Evolutionary conservation across 2,797 vertebrate genomes (phyloP), one percentile per base, ranked within the genome.

Genomic region (Podarcis lilfordi): DNA sequence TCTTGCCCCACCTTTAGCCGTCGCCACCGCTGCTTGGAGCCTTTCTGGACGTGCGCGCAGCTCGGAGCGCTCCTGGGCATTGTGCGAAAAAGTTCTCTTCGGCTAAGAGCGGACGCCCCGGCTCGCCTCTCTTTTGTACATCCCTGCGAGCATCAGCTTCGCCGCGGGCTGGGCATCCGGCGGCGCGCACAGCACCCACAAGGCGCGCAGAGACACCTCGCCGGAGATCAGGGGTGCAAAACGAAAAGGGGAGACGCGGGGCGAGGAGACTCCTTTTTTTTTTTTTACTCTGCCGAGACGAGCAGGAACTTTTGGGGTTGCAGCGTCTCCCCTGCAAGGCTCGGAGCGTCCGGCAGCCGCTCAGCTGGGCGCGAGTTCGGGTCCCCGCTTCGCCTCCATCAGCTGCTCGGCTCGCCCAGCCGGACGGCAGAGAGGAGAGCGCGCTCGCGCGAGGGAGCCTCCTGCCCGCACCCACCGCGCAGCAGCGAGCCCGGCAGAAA

Each of bases 11-110:
- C 72, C 85, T 27, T 50, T 84, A 23, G 66, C 75, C 64, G 75
- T 80, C 59, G 74, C 90, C 78, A 80, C 88, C n/a, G 88, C 86
- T 32, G 74, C 55, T 82, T 59, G n/a, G 85, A 87, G 88, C 79
- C 88, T 84, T 79, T 15, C 21, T 61, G 86, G 75, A 85, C 74
- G 84, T 79, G 78, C 86, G 61, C 85, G 32, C 59, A 2, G 87
- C 79, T 17, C 77, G 3, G 84, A 72, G 40, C 86, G 79, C 89
- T 89, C 77, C 84, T 80, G 91, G 5, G 50, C 92, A 87, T 87
- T 21, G 85, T 77, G 5, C 2, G 7, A 59, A 59, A 21, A 61
- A 80, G 85, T 86, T 77, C 80, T 35, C 35, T 21, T 77, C 79
- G 5, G 84, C 78, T 19, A 2, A 15, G 32, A n/a, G 68, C 77